Evolutionary conservation across 2,113 vertebrate species (phyloP), one percentile per base, ranked within the genome.

Genomic region (Myrmecobius fasciatus): DNA sequence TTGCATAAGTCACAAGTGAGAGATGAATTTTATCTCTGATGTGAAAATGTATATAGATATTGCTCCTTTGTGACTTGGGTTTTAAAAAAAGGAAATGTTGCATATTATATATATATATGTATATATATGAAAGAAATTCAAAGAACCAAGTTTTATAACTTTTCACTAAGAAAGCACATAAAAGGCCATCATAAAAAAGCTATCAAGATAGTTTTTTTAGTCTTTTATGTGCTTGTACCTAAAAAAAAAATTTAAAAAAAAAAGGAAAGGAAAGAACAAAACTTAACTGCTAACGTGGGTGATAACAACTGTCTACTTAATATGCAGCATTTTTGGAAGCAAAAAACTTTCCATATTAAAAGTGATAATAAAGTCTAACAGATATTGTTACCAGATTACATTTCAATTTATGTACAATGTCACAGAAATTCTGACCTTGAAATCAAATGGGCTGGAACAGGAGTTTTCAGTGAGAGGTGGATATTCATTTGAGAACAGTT

Each of bases 1-100:
- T 97, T 97, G 91, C 95, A 95, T 97, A 98, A 97, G 95, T 98
- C 98, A 98, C 94, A 97, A 98, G 91, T 92, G 96, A 97, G 24
- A 91, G 56, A 96, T 97, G 95, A 98, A 97, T 98, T 98, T 98
- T 98, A 98, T 67, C 96, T 97, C 93, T 93, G 92, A 98, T 97
- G 96, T 97, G 97, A 98, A 98, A 98, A 97, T 90, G 96, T 92
- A 93, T 94, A 49, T 91, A 91, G 83, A 92, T 97, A 97, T 97
- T 92, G 96, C 67, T 98, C 97, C 96, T 98, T 91, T 96, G 97
- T 98, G 97, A 96, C 17, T 98, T 95, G 46, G 49, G 67, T 83
- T 54, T 25, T 24, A 83, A 56, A 93, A 93, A 95, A 96, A 52
- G 43, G 36, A 97, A 98, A 96, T 75, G 95, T 36, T 96, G 92